These are phyloP conservation scores for Cerceris rybyensis DNA, from an alignment of 2,888 invertebrate genomes.

Conservation along the genomic window DNA sequence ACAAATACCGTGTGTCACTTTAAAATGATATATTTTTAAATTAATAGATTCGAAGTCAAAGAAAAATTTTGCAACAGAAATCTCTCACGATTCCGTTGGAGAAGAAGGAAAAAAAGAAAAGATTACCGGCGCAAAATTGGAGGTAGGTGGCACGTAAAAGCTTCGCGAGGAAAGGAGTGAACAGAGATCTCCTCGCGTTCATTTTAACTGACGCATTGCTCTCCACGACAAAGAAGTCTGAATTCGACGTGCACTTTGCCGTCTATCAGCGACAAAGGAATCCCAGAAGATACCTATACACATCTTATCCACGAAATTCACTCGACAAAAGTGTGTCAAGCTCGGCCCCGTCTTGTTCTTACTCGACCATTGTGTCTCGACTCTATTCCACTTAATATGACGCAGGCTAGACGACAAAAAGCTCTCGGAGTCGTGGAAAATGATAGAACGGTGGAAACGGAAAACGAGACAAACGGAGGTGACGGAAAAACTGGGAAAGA, in stretches of 20 bases:
- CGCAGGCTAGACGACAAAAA: constrained; percentile 42
- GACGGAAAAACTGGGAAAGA: neutral
- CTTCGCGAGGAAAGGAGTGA: constrained; percentile 12
- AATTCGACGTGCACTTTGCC: constrained; percentile 39
- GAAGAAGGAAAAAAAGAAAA: too few relatives aligned
- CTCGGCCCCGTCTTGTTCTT: constrained; percentile 12
- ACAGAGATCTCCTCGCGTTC: constrained; percentile 20
- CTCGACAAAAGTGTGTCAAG: constrained; percentile 49
- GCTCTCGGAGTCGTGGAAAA: constrained; percentile 26
- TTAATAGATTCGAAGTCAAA: neutral
- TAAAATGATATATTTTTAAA: too few relatives aligned
- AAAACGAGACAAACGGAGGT: neutral
- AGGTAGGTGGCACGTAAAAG: constrained; percentile 26
- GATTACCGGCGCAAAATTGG: constrained; percentile 31
- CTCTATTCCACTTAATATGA: constrained; percentile 46
- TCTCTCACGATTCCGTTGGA: neutral
- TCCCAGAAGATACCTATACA: constrained; percentile 36
- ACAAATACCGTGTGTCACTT: too few relatives aligned
- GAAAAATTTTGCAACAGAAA: constrained; percentile 32
- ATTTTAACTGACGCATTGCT: constrained; percentile 36
- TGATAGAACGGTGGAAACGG: constrained; percentile 23
- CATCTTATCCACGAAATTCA: constrained; percentile 53
- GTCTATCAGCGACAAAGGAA: constrained; percentile 48
- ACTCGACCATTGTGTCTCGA: constrained; percentile 33
- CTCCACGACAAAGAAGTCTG: constrained; percentile 14